phyloP scores from a whole-genome alignment of 2,797 vertebrate genomes.

The Danio choprae region DNA sequence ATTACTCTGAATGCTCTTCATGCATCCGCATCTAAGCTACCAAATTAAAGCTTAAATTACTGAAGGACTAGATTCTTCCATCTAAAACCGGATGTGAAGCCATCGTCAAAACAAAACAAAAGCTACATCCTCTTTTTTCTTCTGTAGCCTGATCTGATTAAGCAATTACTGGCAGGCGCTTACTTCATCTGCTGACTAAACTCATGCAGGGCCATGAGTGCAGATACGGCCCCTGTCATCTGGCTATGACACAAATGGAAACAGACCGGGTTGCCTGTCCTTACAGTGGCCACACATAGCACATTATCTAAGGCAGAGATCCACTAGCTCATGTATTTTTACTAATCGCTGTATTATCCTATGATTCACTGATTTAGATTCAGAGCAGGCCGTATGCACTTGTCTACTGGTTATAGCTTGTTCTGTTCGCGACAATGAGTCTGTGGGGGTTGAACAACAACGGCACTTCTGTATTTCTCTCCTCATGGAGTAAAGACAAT shows the following conservation, averaged over 20 bases:
- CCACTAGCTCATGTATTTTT: slow-evolving; percentile 8
- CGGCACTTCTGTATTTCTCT: not conserved
- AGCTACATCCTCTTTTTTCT: slow-evolving; percentile 50
- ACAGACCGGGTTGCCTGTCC: slow-evolving; percentile 4
- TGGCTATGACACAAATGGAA: slow-evolving; percentile 59
- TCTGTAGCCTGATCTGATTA: slow-evolving; percentile 68
- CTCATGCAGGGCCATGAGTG: slow-evolving; percentile 64
- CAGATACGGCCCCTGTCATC: slow-evolving; percentile 62
- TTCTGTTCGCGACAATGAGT: not conserved
- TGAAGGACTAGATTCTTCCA: slow-evolving; percentile 24
- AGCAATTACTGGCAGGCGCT: slow-evolving; percentile 67
- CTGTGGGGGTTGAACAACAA: slow-evolving; percentile 24
- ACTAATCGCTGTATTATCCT: not conserved
- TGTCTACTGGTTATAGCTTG: slow-evolving; percentile 1
- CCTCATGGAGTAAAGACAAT: not conserved
- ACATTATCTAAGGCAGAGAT: slow-evolving; percentile 9
- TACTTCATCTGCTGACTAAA: slow-evolving; percentile 68
- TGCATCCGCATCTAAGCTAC: no score
- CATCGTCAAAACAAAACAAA: slow-evolving; percentile 23
- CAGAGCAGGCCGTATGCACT: not conserved
- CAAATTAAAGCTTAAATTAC: not conserved
- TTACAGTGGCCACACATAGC: slow-evolving; percentile 4
- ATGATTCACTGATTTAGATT: not conserved
- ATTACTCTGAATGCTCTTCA: not conserved
- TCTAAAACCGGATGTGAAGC: not conserved